Base-by-base conservation (phyloP, 2,888 invertebrate genomes). In the Pachycephus smyrnensis region DNA sequence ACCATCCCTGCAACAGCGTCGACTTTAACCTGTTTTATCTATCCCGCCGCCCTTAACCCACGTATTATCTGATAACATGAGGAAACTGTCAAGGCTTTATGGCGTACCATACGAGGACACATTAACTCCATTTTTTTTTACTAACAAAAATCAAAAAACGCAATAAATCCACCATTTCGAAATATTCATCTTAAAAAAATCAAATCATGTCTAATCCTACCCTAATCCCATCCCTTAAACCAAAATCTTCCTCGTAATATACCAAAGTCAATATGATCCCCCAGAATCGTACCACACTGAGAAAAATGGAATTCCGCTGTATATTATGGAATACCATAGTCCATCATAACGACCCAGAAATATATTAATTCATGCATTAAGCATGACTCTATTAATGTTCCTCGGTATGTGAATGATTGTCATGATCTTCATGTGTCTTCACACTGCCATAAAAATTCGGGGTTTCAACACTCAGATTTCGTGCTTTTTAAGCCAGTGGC, bases 11-110 rank as follows among this genome's bases (percentile, higher is more conserved):
- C 31, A 71, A 23, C 71, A 71, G 31, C 31, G 31, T 71, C 71
- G 71, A 71, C 71, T 31, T 71, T 32, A 71, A 32, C 71, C 71
- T 31, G 12, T 32, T 71, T 32, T 71, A 31, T 71, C 71, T 71
- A 32, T 71, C 30, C 32, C 71, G 3, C 31, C 31, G 31, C 71
- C 32, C 71, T 55, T 55, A 23, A 55, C 23, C 55, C 55, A 55
- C 55, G 55, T 55, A 23, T 55, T 55, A 55, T 55, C 55, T 55
- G 55, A 55, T 55, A 55, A 23, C 55, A 55, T 55, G 55, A 55
- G 55, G 23, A 55, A 55, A 55, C 55, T 55, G 55, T 55, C 23
- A 23, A 55, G 55, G 23, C 55, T 55, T 55, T 55, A 55, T 55
- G 55, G 23, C 23, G 23, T 23, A 6, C 9, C 15, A 6, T 40